Base-by-base conservation (phyloP, 2,888 invertebrate species). In the Stenolophus ochropezus region DNA sequence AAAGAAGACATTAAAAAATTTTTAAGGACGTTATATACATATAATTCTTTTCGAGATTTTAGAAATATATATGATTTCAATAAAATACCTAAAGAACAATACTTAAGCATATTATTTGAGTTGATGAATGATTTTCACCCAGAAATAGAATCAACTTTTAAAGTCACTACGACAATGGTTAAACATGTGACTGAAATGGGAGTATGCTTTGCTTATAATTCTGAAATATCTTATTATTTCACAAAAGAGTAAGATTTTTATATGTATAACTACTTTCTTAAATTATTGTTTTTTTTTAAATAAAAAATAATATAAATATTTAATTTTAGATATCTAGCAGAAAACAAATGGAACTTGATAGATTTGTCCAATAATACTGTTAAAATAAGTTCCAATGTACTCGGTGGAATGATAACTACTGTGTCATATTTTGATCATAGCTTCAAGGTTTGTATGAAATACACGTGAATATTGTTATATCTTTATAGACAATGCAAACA, bases 351-450 rank as follows among this genome's bases (percentile, higher is more conserved):
- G 65, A 49, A 49, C 65, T 23, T 78, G 23, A 20, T 49, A 4
- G 25, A 78, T 65, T 49, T 42, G 14, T 78, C 78, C 4, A 49
- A 78, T 4, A 25, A 49, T 25, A 61, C 65, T 1, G 79, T 85
- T 3, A 73, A 81, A 27, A 85, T 86, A 5, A 86, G 83, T 58
- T 85, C 86, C 0, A 82, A 33, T 33, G 65, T 86, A 14, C 84
- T 85, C 49, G 87, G 86, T 1, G 85, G 86, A 21, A 83, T 86
- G 23, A 85, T 85, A 58, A 83, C 84, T 8, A 85, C 86, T 56
- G 74, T 86, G 3, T 84, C 85, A 75, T 83, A 85, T 47, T 86
- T 86, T 84, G 86, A 84, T 49, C 82, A 84, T 18, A 85, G 85
- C 11, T 85, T 85, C 73, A 76, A 82, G 81, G 87, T 87, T 49